Conservation (phyloP, 2,113 vertebrate genomes). For the Solenodon paradoxus region DNA sequence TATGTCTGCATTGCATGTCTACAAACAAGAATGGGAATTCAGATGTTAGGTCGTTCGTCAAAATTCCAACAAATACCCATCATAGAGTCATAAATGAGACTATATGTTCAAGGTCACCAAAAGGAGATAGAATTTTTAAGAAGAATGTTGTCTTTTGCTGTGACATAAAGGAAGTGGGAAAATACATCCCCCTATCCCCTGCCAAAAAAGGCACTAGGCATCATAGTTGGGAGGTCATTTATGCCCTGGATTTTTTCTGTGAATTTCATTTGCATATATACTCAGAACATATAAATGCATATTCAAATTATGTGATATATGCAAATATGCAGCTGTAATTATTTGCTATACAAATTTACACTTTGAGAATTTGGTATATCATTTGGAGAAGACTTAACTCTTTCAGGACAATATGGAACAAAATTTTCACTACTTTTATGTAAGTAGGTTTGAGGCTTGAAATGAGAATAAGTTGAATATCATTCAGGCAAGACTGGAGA, state of each 20-base stretch:
- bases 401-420: neutral
- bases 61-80: neutral
- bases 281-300: constrained; percentile 4
- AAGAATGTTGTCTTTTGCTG: neutral
- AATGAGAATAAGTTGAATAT: constrained; percentile 1
- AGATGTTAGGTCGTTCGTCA: neutral
- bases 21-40: neutral
- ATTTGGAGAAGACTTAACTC: constrained; percentile 34
- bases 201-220: neutral
- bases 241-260: constrained; percentile 12
- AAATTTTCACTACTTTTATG: neutral
- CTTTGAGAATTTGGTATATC: constrained; percentile 34
- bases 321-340: constrained; percentile 30
- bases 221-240: constrained; percentile 14
- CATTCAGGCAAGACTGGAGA: neutral
- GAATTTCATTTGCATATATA: constrained; percentile 43
- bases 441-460: constrained; percentile 29
- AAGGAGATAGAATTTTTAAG: neutral
- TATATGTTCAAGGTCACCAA: neutral
- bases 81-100: neutral
- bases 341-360: constrained; percentile 55
- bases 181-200: no score
- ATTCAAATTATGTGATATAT: constrained; percentile 35
- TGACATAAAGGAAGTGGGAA: neutral
- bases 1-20: neutral